Conservation (phyloP, 2,888 invertebrate genomes). For the Zygaena filipendulae region DNA sequence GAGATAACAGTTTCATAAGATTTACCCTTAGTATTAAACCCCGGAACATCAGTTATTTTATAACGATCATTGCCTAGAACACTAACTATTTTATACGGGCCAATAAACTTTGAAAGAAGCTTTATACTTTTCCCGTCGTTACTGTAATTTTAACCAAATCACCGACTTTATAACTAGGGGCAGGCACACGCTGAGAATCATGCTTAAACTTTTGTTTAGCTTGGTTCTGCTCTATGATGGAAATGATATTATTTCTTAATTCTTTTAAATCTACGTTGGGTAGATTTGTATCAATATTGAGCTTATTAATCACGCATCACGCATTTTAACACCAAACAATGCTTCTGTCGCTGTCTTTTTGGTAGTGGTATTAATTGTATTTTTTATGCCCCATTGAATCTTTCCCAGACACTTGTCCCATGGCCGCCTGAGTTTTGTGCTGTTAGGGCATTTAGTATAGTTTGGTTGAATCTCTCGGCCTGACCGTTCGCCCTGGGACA, state of each 20-base stretch:
- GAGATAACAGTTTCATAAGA: slow-evolving; percentile 13
- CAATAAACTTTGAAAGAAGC: slow-evolving; percentile 17
- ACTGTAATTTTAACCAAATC: slow-evolving; percentile 16
- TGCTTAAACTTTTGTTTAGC: slow-evolving; percentile 8
- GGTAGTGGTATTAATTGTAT: slow-evolving; percentile 11
- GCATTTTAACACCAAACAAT: no score
- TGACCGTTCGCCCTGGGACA: slow-evolving; percentile 22
- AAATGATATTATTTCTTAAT: slow-evolving; percentile 7
- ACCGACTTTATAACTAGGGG: slow-evolving; percentile 8
- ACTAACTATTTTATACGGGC: slow-evolving; percentile 14
- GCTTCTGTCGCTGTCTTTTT: slow-evolving; percentile 7
- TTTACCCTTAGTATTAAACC: slow-evolving; percentile 10
- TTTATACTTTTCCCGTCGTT: slow-evolving; percentile 15
- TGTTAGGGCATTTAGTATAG: slow-evolving; percentile 4
- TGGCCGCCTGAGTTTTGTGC: slow-evolving; percentile 4
- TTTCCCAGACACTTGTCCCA: slow-evolving; percentile 13
- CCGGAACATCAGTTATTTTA: slow-evolving; percentile 13
- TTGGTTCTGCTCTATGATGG: slow-evolving; percentile 10
- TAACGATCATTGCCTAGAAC: slow-evolving; percentile 15
- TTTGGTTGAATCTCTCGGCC: slow-evolving; percentile 14
- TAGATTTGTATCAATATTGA: no score
- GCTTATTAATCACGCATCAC: no score
- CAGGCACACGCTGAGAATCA: slow-evolving; percentile 8
- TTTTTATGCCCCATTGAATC: slow-evolving; percentile 14
- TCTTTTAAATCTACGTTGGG: no score